Conservation (phyloP, 2,113 vertebrate genomes). For the Pseudorasbora parva region DNA sequence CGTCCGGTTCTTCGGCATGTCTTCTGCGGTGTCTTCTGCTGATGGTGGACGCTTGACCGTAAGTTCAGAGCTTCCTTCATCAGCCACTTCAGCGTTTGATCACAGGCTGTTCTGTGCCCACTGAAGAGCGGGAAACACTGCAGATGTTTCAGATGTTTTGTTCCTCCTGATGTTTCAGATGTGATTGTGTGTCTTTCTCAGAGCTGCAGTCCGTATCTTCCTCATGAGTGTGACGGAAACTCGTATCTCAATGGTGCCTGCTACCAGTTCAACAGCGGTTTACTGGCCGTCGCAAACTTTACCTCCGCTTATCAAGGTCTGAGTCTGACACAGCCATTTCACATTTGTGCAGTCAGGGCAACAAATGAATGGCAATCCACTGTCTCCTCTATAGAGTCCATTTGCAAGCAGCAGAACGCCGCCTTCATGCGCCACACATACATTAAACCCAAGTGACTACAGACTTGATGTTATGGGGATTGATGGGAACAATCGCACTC, state of each 20-base stretch:
- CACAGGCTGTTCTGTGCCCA: too few species aligned
- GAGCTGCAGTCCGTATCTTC: conserved; percentile 79
- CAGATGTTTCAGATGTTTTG: too few species aligned
- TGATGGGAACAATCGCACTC: too few species aligned
- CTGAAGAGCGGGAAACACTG: too few species aligned
- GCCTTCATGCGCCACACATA: too few species aligned
- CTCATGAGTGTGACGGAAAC: conserved; percentile 77
- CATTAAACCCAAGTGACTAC: too few species aligned
- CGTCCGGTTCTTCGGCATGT: conserved; percentile 38
- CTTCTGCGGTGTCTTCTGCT: conserved; percentile 11
- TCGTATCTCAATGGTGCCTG: conserved; percentile 81
- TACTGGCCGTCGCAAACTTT: conserved; percentile 47
- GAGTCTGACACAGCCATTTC: neutral
- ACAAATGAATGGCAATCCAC: too few species aligned
- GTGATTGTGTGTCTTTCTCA: conserved; percentile 50
- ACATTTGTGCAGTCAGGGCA: too few species aligned
- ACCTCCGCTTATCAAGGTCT: conserved; percentile 77
- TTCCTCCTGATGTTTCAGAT: neutral
- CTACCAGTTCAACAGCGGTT: conserved; percentile 65
- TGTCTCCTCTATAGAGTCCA: too few species aligned
- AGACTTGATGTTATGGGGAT: too few species aligned
- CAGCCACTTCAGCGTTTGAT: too few species aligned
- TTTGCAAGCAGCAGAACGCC: too few species aligned
- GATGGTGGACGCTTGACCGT: conserved; percentile 8
- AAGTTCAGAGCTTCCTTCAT: neutral